Base-by-base conservation (phyloP, 1,140 invertebrate species). In the Fopius arisanus region DNA sequence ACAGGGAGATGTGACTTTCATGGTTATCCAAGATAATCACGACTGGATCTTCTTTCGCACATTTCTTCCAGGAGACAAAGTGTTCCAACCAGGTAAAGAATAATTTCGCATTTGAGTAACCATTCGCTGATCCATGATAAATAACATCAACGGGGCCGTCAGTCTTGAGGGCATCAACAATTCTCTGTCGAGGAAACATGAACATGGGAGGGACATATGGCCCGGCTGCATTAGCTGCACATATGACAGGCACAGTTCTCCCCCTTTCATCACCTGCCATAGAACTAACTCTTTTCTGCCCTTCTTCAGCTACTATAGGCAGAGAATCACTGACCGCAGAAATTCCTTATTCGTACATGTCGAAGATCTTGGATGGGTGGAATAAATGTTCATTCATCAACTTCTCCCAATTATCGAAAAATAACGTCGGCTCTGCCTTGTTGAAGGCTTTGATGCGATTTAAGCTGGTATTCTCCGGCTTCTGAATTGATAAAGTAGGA, bases 261-360 rank as follows among this genome's bases (percentile, higher is more conserved):
- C 87, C 86, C 70, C 87, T 69, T 80, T 90, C 87, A 16, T 75
- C 82, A 26, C 83, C 86, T 3, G 85, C 87, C 3, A 86, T 70
- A 62, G 72, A 40, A 29, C 86, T 83, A 19, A 90, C 83, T 83
- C 89, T 87, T 76, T 88, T 88, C n/a, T 63, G 72, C 12, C 84
- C 84, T 78, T 79, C 83, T 23, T 7, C 28, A 29, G 87, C 83
- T 43, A 90, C 78, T 51, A 89, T 79, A 70, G 81, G 85, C 23
- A 74, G 43, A 23, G 83, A 81, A 54, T 80, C 80, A 26, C 83
- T 81, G 3, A 89, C 86, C 12, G 87, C 89, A 29, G 84, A 86
- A 41, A 88, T 76, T 14, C 87, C 89, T 4, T 86, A 89, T 78
- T 90, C 89, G 79, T 90, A 88, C 23, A 87, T 77, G 78, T 89